Evolutionary conservation across 2,888 invertebrate species (phyloP), one percentile per base, ranked within the genome.

Genomic region (Anoncus sp.): DNA sequence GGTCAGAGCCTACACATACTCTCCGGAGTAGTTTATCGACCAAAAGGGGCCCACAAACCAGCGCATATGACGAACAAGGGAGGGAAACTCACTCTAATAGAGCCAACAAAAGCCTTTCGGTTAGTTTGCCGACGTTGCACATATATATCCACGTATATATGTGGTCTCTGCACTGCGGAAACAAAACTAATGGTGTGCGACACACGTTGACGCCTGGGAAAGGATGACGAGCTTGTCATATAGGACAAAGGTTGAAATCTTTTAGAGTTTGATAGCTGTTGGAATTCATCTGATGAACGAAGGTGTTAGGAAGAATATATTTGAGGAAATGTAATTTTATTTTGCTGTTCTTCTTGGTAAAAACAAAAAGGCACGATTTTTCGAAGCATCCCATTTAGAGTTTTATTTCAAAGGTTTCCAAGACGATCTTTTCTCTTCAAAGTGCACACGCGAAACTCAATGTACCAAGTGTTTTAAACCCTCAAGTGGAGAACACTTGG

Each of bases 121-220:
- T 62, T 62, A 2, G 40, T 38, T 14, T 6, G 59, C 12, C n/a
- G 51, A 22, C 51, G 51, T 14, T 59, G 40, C 22, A n/a, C n/a
- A 38, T 35, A 22, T 7, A n/a, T n/a, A n/a, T n/a, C n/a, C n/a
- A 18, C 40, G 9, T 40, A 43, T 16, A 0, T 60, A 22, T 57
- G 24, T 38, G 7, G 12, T 31, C 31, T 31, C 57, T 63, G 69
- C 75, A 75, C 45, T 69, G 67, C 69, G 75, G 75, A 75, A 75
- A 55, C 24, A 51, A 65, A 51, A 12, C 20, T 45, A 18, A 67
- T 49, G 40, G 59, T 51, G 59, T 2, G 43, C 10, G n/a, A n/a
- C 10, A 38, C 38, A 24, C 14, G 22, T 14, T 14, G 35, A 18
- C 31, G 24, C 24, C n/a, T 51, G 9, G 31, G 53, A 12, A 31